These are phyloP conservation scores for Microcaecilia unicolor DNA, from an alignment of 2,797 vertebrate genomes.

Conservation along the genomic window DNA sequence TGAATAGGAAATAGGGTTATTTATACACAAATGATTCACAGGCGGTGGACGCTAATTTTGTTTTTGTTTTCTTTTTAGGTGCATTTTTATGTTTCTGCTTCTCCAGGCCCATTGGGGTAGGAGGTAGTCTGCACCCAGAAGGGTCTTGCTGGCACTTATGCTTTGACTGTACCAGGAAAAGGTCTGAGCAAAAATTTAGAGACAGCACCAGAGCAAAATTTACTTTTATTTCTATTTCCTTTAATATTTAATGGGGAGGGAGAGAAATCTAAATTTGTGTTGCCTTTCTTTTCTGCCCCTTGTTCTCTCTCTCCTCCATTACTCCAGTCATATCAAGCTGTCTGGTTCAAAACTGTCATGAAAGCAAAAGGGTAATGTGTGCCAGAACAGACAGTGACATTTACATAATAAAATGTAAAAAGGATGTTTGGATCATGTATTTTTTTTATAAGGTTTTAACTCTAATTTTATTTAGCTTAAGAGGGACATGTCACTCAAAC, in stretches of 20 bases:
- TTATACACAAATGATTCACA: too few relatives aligned
- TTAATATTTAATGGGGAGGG: background rate
- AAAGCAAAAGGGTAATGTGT: constrained; percentile 37
- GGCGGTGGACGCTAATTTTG: too few relatives aligned
- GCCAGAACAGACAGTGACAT: constrained; percentile 29
- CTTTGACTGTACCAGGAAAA: background rate
- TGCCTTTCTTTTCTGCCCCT: background rate
- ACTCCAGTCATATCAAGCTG: constrained; percentile 9
- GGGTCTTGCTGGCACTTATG: too few relatives aligned
- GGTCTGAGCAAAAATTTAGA: too few relatives aligned
- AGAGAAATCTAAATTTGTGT: background rate
- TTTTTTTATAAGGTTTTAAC: constrained; percentile 58
- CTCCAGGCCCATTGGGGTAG: too few relatives aligned
- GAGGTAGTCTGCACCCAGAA: too few relatives aligned
- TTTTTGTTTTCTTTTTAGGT: too few relatives aligned
- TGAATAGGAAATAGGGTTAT: too few relatives aligned
- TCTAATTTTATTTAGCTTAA: constrained; percentile 56
- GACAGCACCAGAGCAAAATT: too few relatives aligned
- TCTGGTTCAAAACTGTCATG: constrained; percentile 3
- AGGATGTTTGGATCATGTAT: constrained; percentile 51
- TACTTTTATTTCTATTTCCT: background rate
- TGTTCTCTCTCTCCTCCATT: background rate
- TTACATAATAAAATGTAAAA: constrained; percentile 52
- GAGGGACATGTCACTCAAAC: constrained; percentile 61
- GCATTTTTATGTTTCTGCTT: too few relatives aligned